Evolutionary conservation across 2,797 vertebrate species (phyloP).

Genomic region (Poecilia wingei): DNA sequence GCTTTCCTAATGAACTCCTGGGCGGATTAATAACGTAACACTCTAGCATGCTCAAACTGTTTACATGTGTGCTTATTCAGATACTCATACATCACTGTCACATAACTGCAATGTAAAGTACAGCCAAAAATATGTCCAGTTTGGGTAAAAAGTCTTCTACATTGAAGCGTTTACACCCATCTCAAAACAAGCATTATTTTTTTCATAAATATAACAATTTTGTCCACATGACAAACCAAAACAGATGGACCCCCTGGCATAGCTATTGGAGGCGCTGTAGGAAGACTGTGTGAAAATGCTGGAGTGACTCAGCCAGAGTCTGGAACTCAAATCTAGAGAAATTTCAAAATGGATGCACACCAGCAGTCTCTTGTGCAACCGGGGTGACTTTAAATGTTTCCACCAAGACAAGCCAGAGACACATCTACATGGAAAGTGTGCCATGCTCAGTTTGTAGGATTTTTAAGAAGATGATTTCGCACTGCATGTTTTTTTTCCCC

Average conservation of each 20-base stretch:
- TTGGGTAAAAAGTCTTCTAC: neutral
- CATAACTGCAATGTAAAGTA: neutral
- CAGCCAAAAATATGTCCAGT: neutral
- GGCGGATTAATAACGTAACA: constrained; percentile 60
- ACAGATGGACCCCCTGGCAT: neutral
- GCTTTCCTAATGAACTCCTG: constrained; percentile 73
- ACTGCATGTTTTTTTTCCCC: neutral
- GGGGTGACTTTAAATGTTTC: neutral
- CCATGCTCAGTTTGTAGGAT: neutral
- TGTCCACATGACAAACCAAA: neutral
- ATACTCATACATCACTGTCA: neutral
- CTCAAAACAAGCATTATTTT: neutral
- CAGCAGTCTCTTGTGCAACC: neutral
- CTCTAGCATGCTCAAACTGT: constrained; percentile 17
- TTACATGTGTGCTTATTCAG: constrained; percentile 14
- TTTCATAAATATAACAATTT: neutral
- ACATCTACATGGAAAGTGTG: neutral
- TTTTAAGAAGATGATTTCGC: neutral
- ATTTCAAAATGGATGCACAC: neutral
- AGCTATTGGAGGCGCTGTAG: neutral
- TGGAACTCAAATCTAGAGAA: neutral
- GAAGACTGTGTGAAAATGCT: neutral
- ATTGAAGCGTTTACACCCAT: neutral
- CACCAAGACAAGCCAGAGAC: neutral
- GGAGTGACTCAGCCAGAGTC: neutral